These are phyloP conservation scores for Agelaius tricolor DNA, from an alignment of 2,113 vertebrate species.

Conservation along the genomic window DNA sequence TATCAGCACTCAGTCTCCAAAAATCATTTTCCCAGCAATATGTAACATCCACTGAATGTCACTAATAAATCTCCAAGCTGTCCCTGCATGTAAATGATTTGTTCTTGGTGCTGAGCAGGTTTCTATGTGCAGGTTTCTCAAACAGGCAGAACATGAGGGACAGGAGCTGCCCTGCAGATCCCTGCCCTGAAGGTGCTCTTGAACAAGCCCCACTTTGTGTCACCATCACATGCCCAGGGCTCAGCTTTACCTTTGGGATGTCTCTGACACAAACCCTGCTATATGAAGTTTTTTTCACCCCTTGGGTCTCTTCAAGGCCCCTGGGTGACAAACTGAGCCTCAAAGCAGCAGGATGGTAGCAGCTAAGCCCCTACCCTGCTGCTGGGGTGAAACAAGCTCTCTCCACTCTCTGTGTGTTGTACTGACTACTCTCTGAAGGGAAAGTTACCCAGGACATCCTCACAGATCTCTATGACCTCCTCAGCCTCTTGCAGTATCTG, in stretches of 20 bases:
- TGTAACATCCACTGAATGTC: neutral
- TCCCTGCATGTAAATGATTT: neutral
- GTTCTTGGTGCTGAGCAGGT: neutral
- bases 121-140: neutral
- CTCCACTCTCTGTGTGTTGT: neutral
- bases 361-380: neutral
- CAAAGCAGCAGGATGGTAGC: neutral
- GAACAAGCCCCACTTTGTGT: neutral
- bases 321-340: neutral
- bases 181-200: neutral
- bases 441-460: neutral
- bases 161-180: neutral
- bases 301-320: neutral
- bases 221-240: neutral
- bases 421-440: neutral
- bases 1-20: neutral
- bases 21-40: neutral
- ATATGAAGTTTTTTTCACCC: neutral
- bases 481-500: neutral
- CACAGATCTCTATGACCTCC: neutral
- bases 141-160: neutral
- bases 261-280: neutral
- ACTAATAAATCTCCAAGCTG: neutral
- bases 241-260: neutral
- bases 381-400: neutral